phyloP scores from a whole-genome alignment of 2,113 vertebrate species.

The Dunckerocampus dactyliophorus region DNA sequence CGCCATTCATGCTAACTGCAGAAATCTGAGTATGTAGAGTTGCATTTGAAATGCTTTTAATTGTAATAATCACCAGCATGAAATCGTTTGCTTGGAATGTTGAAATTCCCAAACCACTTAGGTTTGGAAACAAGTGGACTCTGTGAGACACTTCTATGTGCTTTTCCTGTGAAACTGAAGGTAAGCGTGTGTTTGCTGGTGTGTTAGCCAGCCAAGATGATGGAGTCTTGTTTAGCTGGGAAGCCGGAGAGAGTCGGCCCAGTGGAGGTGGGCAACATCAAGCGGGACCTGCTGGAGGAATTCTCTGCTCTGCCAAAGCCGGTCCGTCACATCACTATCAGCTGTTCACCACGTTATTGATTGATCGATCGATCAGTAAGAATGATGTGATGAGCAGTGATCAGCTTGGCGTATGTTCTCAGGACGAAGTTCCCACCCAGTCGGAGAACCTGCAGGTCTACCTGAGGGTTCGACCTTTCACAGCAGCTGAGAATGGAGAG shows the following conservation, averaged over 20 bases:
- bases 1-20: background rate
- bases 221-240: constrained; percentile 44
- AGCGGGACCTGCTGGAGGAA: constrained; percentile 42
- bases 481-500: constrained; percentile 73
- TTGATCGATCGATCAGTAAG: too few relatives aligned
- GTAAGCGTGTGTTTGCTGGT: background rate
- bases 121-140: too few relatives aligned
- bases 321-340: constrained; percentile 10
- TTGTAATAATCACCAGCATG: too few relatives aligned
- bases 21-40: too few relatives aligned
- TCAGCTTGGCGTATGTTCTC: background rate
- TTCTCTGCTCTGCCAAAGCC: constrained; percentile 34
- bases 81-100: too few relatives aligned
- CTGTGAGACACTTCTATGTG: too few relatives aligned
- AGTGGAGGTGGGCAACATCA: constrained; percentile 49
- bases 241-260: constrained; percentile 39
- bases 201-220: constrained; percentile 23
- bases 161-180: too few relatives aligned
- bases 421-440: constrained; percentile 24
- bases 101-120: too few relatives aligned
- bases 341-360: background rate
- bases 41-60: too few relatives aligned
- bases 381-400: background rate
- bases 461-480: constrained; percentile 84
- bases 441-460: constrained; percentile 84